Base-by-base conservation (phyloP, 2,113 vertebrate species). In the Colius striatus region DNA sequence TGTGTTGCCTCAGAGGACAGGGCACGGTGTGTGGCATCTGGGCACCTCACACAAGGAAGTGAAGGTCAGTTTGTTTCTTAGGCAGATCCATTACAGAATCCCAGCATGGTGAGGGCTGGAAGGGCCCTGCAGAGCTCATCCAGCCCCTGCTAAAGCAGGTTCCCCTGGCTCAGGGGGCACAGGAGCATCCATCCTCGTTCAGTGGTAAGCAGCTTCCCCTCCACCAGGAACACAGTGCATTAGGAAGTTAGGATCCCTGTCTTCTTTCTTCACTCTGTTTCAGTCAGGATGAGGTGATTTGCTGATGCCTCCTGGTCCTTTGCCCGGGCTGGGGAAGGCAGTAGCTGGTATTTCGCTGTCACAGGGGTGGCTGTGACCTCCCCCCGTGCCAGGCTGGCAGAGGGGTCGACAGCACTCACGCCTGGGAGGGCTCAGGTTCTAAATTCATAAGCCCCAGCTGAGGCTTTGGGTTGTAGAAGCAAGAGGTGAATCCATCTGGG, bases 11-110 rank as follows among this genome's bases (percentile, higher is more conserved):
- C 54, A n/a, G 63, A 34, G 66, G 17, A 61, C 11, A 10, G 16
- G 41, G 22, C 50, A 43, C 0, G 0, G n/a, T 0, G 0, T 8
- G 6, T 0, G 3, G 65, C 7, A 8, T 22, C 1, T 23, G 67
- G 72, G 10, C 45, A 60, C 19, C 7, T 65, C 13, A 5, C 34
- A 27, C 9, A 41, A 63, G 38, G 57, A 63, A 74, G 25, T 16
- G 15, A 15, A 66, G 62, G 78, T 57, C 38, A 41, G 38, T 41
- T 30, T 1, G 1, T 61, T 71, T 45, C 47, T 63, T 29, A 17
- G 34, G 2, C 32, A 30, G 54, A 34, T 55, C 29, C 18, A 6
- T 41, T 41, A 41, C 38, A 41, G 38, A 41, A 41, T 41, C 38
- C 38, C 38, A 41, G 38, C 38, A 12, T 41, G 38, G 38, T 41